A percentile compares a stretch with the other conserved stretches of the same genome.
Evolutionary conservation across 2,888 invertebrate genomes (phyloP).

Genomic region (Masnerella sp.): DNA sequence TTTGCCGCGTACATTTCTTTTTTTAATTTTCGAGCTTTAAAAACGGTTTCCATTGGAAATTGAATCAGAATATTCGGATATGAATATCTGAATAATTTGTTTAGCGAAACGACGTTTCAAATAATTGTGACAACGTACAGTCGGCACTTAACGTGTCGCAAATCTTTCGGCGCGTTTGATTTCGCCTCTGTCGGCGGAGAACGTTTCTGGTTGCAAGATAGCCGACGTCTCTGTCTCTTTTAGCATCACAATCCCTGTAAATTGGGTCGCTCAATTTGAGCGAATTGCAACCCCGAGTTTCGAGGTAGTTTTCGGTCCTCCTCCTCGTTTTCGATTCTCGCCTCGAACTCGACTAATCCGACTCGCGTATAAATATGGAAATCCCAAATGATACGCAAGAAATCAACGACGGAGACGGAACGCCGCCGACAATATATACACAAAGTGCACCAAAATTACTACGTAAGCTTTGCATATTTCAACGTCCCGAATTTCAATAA

Average conservation of each 20-base stretch:
- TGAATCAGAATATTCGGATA: too few relatives aligned
- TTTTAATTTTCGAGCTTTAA: too few relatives aligned
- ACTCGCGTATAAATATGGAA: conserved; percentile 59
- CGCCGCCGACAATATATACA: conserved; percentile 18
- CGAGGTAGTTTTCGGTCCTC: conserved; percentile 47
- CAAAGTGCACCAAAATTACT: conserved; percentile 43
- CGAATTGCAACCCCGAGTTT: conserved; percentile 65
- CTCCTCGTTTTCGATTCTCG: conserved; percentile 59
- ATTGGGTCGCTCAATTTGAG: conserved; percentile 71
- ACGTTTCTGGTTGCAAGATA: conserved; percentile 32
- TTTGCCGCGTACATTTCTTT: too few relatives aligned
- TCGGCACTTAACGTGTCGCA: not conserved
- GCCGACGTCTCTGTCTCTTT: conserved; percentile 58
- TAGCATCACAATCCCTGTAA: conserved; percentile 71
- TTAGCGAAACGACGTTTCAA: too few relatives aligned
- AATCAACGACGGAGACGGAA: conserved; percentile 35
- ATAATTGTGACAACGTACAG: too few relatives aligned
- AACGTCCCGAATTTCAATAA: conserved; percentile 27
- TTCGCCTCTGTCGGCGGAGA: conserved; percentile 4
- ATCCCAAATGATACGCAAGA: conserved; percentile 57
- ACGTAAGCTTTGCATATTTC: conserved; percentile 43
- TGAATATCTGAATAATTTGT: too few relatives aligned
- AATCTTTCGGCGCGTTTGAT: conserved; percentile 12
- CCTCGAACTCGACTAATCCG: conserved; percentile 58
- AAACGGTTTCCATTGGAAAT: too few relatives aligned